Conservation (phyloP, 2,888 invertebrate genomes). For the Myopa tessellatipennis region DNA sequence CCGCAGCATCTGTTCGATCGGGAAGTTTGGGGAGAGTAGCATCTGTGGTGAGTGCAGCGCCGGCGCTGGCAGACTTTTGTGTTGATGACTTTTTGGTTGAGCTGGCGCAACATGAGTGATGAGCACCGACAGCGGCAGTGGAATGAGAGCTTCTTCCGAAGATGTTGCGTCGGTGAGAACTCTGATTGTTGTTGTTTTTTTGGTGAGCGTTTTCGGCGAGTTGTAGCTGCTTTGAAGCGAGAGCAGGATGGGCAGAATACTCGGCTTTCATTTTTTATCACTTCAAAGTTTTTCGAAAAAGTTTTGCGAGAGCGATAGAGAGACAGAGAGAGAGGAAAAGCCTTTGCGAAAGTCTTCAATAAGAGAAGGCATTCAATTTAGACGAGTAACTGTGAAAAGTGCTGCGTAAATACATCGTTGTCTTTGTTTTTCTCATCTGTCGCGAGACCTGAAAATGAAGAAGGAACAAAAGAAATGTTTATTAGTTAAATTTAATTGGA, state of each 20-base stretch:
- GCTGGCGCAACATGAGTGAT: constrained; percentile 7
- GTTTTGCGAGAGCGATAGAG: background rate
- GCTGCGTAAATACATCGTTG: constrained; percentile 1
- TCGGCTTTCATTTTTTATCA: constrained; percentile 55
- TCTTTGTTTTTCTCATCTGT: background rate
- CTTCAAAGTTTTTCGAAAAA: background rate
- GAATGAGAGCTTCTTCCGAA: constrained; percentile 38
- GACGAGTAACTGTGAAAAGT: constrained; percentile 16
- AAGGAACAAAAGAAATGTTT: background rate
- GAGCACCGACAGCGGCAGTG: constrained; percentile 27
- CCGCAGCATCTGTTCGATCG: constrained; percentile 35
- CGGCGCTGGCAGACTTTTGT: constrained; percentile 46
- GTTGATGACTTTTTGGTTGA: constrained; percentile 50
- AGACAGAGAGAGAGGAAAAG: too few relatives aligned
- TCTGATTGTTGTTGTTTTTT: constrained; percentile 50
- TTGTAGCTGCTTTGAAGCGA: constrained; percentile 60
- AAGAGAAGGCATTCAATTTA: constrained; percentile 15
- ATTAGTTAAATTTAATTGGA: background rate
- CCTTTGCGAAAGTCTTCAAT: background rate
- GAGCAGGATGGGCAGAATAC: constrained; percentile 65
- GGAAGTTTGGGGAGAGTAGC: constrained; percentile 19
- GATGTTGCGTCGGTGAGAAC: constrained; percentile 53
- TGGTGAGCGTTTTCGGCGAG: constrained; percentile 48
- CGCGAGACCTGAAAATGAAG: background rate
- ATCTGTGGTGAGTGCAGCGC: constrained; percentile 29